Evolutionary conservation across 2,113 vertebrate species (phyloP).

Genomic region (Neolamprologus modestus): DNA sequence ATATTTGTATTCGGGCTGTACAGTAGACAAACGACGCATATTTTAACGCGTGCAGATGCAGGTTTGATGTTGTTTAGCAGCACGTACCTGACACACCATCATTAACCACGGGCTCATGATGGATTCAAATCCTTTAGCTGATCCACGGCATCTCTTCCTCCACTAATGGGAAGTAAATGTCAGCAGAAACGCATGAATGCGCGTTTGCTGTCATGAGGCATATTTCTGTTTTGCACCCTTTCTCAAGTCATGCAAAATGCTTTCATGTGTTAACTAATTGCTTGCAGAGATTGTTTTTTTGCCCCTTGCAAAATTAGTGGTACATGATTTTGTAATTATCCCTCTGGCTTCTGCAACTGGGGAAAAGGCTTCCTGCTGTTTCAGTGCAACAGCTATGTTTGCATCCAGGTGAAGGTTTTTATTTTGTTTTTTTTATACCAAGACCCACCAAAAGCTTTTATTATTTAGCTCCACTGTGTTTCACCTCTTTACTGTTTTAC

Average conservation of each 20-base stretch:
- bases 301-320: neutral
- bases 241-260: neutral
- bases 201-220: neutral
- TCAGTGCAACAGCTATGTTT: neutral
- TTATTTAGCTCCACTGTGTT: neutral
- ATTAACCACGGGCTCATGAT: neutral
- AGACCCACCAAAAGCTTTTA: neutral
- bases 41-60: neutral
- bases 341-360: neutral
- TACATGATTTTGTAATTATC: constrained; percentile 31
- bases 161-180: neutral
- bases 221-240: neutral
- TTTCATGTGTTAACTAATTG: constrained; percentile 14
- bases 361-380: neutral
- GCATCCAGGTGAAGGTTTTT: neutral
- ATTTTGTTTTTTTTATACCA: neutral
- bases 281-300: neutral
- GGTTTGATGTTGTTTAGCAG: neutral
- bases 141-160: neutral
- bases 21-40: accelerated
- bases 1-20: neutral
- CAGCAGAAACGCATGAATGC: neutral
- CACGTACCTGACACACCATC: neutral
- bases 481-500: neutral
- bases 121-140: neutral